Percentiles rank a stretch among this genome's conserved stretches.
phyloP scores from a whole-genome alignment of 2,113 vertebrate genomes.

The Hiodon tergisus region DNA sequence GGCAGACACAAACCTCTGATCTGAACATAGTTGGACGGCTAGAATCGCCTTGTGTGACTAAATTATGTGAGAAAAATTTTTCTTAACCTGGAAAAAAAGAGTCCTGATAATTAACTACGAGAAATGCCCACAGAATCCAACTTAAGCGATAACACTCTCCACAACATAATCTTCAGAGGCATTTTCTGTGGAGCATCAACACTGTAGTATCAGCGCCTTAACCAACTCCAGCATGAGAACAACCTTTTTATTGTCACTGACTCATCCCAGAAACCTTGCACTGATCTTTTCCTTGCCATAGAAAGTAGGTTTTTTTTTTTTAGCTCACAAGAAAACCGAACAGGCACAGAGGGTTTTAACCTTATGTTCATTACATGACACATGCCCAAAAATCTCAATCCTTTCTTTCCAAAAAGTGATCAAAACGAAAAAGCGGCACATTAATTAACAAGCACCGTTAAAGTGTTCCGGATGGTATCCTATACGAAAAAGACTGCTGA shows the following conservation, averaged over 20 bases:
- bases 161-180: neutral
- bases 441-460: constrained; percentile 19
- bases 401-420: constrained; percentile 20
- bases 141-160: neutral
- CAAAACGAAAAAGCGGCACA: constrained; percentile 12
- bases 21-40: neutral
- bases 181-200: neutral
- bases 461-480: constrained; percentile 22
- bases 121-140: too few species aligned
- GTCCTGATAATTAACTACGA: too few species aligned
- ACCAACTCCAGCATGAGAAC: neutral
- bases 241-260: neutral
- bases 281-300: constrained; percentile 8
- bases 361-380: constrained; percentile 28
- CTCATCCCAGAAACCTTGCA: constrained; percentile 6
- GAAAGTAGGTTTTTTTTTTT: neutral
- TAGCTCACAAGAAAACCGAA: constrained; percentile 22
- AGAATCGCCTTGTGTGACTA: too few species aligned
- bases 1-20: neutral
- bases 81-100: too few species aligned
- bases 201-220: neutral
- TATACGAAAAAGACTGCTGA: neutral
- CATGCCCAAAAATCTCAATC: constrained; percentile 21
- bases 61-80: too few species aligned
- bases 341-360: constrained; percentile 2